phyloP scores from a whole-genome alignment of 2,888 invertebrate genomes.

The Eulithis testata region DNA sequence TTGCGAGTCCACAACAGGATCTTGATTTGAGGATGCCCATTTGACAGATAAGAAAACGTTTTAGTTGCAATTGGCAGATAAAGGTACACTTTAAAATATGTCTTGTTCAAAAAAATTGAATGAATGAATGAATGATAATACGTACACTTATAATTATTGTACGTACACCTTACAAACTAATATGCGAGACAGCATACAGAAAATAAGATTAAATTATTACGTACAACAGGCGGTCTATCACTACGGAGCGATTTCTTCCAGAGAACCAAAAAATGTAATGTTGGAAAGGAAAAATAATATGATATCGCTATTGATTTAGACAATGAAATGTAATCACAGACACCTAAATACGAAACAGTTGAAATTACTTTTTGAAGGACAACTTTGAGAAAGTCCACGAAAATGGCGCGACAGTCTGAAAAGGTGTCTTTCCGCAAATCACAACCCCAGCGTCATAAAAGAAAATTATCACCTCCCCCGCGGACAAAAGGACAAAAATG shows the following conservation, averaged over 20 bases:
- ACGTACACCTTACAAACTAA: no score
- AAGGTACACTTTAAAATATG: no score
- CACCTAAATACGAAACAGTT: neutral
- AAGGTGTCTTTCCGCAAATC: constrained; percentile 32
- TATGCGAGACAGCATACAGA: no score
- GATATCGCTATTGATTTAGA: neutral
- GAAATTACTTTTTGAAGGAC: constrained; percentile 1
- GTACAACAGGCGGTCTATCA: no score
- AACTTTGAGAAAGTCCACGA: constrained; percentile 15
- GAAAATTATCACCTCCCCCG: constrained; percentile 33
- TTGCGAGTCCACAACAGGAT: constrained; percentile 28
- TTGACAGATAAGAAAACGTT: constrained; percentile 24
- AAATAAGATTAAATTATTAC: no score
- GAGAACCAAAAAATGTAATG: no score
- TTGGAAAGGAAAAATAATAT: no score
- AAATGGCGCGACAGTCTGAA: constrained; percentile 20
- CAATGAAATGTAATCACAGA: no score
- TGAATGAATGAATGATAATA: no score
- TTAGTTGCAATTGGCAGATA: constrained; percentile 16
- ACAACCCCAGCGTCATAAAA: constrained; percentile 31
- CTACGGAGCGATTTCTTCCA: no score
- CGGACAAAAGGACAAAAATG: constrained; percentile 36
- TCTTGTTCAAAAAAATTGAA: no score
- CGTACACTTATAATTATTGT: no score
- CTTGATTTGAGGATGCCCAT: constrained; percentile 27